Evolutionary conservation across 2,113 vertebrate species (phyloP).

Genomic region (Romanogobio albipinnatus): DNA sequence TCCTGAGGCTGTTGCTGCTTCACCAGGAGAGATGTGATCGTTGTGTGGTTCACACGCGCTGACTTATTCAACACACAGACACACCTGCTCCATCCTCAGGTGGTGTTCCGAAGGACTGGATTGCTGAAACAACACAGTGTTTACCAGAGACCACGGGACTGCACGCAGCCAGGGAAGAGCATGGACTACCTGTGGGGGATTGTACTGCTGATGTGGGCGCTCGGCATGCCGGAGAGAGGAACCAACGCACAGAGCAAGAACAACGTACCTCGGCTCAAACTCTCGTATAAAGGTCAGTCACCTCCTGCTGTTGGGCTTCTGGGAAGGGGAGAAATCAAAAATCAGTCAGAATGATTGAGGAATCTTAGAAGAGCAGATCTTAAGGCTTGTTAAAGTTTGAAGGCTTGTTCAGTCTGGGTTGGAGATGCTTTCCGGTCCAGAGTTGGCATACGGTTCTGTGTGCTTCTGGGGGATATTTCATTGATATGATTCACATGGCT

Average conservation of each 20-base stretch:
- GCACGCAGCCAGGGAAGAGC: constrained; percentile 54
- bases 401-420: background rate
- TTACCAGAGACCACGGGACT: constrained; percentile 24
- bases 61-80: constrained; percentile 21
- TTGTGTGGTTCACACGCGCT: background rate
- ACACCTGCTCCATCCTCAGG: constrained; percentile 57
- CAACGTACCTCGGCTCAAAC: constrained; percentile 91
- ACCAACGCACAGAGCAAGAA: constrained; percentile 82
- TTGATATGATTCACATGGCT: background rate
- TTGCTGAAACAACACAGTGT: constrained; percentile 26
- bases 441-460: background rate
- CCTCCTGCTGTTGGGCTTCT: constrained; percentile 36
- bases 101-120: constrained; percentile 47
- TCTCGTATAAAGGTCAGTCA: constrained; percentile 93
- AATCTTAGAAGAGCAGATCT: background rate
- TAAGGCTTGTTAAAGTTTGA: background rate
- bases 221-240: constrained; percentile 76
- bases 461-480: background rate
- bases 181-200: constrained; percentile 88
- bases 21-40: constrained; percentile 51
- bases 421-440: background rate
- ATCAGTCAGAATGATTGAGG: background rate
- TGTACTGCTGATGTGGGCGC: constrained; percentile 82
- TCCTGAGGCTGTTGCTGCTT: constrained; percentile 22
- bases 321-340: background rate